Base-by-base conservation (phyloP, 1,140 invertebrate species). In the Batillaria attramentaria region DNA sequence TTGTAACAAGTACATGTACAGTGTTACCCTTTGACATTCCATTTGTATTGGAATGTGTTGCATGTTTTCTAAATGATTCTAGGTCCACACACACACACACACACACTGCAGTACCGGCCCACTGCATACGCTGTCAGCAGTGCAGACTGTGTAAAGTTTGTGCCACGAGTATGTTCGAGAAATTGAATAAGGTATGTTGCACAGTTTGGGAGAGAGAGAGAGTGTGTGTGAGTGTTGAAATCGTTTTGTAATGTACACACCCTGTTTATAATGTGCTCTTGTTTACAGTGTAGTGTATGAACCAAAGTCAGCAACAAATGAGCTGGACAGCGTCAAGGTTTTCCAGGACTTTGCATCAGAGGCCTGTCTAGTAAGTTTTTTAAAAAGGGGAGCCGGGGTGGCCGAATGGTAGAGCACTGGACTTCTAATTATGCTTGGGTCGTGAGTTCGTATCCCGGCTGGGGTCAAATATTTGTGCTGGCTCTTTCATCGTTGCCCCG, bases 201-300 rank as follows among this genome's bases (percentile, higher is more conserved):
- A n/a, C n/a, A n/a, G n/a, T 69, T 3, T 1, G 66, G 13, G 8
- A 4, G 3, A 8, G 8, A 37, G 62, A 8, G 3, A 37, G 3
- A 8, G 24, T 66, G 31, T 33, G n/a, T 35, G 28, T 10, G 57
- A n/a, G 28, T 28, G 31, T 62, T 62, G 6, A 62, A n/a, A n/a
- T n/a, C n/a, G n/a, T n/a, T n/a, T n/a, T n/a, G n/a, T n/a, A n/a
- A n/a, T n/a, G n/a, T n/a, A n/a, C n/a, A n/a, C n/a, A n/a, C n/a
- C n/a, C n/a, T n/a, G n/a, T n/a, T n/a, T n/a, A n/a, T n/a, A n/a
- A n/a, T n/a, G n/a, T n/a, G n/a, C 50, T 65, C 16, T 41, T 70
- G 46, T 75, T 84, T 83, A 4, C 79, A 86, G 85, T 77, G 75
- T 86, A 41, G 72, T 84, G 5, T 86, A 86, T 79, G 81, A 85